These are phyloP conservation scores for Gopherus flavomarginatus DNA, from an alignment of 2,113 vertebrate species.

Conservation along the genomic window DNA sequence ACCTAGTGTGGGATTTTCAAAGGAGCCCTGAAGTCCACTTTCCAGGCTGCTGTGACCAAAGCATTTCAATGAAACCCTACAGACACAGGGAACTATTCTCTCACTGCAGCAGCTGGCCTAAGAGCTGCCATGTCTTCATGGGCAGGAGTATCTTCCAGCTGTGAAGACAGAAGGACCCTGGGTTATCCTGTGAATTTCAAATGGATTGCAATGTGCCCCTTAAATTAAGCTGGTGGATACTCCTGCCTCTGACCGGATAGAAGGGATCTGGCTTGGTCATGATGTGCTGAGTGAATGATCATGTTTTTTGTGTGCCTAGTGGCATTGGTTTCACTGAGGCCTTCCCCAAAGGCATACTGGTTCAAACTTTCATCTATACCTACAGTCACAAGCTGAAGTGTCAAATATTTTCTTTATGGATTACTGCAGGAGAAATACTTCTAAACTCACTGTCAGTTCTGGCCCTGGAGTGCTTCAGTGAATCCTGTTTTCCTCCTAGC, in stretches of 20 bases:
- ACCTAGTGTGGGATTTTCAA: constrained; percentile 40
- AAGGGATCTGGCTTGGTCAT: background rate
- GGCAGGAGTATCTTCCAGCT: background rate
- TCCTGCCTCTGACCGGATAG: accelerated
- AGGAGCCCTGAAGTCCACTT: constrained; percentile 31
- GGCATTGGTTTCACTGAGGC: background rate
- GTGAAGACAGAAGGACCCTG: background rate
- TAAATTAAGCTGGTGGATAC: background rate
- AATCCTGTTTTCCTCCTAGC: background rate
- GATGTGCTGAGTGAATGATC: background rate
- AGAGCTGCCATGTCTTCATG: background rate
- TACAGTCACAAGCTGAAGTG: background rate
- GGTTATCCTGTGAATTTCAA: background rate
- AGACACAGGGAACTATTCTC: constrained; percentile 28
- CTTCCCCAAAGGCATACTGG: background rate
- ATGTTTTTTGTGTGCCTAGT: background rate
- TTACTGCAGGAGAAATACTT: background rate
- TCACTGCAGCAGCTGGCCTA: constrained; percentile 21
- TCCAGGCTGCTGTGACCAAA: constrained; percentile 28
- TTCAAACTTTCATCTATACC: background rate
- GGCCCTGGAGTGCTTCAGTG: background rate
- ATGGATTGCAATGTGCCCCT: background rate
- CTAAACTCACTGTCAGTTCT: background rate
- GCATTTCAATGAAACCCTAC: constrained; percentile 42
- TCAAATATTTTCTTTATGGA: background rate